Conservation (phyloP, 2,888 invertebrate genomes). For the Thyatira batis region DNA sequence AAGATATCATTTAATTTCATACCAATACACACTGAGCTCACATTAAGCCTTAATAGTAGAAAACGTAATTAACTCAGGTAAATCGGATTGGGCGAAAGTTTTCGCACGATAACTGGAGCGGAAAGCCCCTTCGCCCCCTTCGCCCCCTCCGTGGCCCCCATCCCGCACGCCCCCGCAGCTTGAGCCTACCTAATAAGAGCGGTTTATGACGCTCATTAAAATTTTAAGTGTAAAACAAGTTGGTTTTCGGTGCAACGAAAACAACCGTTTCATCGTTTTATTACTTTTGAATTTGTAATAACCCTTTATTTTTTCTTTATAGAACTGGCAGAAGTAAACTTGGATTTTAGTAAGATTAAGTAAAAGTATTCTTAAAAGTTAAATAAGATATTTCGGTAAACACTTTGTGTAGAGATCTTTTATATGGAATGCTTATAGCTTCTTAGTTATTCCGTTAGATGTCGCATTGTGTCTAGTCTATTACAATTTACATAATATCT, state of each 20-base stretch:
- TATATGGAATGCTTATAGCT: too few relatives aligned
- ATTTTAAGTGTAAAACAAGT: conserved; percentile 35
- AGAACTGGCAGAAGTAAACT: not conserved
- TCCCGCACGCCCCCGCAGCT: conserved; percentile 14
- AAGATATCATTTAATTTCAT: conserved; percentile 5
- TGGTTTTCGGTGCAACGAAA: conserved; percentile 25
- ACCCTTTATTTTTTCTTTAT: not conserved
- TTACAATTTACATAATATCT: too few relatives aligned
- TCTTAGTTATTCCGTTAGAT: too few relatives aligned
- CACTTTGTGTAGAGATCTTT: too few relatives aligned
- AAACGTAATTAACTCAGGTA: conserved; percentile 79
- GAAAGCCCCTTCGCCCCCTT: conserved; percentile 41
- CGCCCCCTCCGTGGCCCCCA: conserved; percentile 25
- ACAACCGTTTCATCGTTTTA: not conserved
- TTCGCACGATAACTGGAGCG: conserved; percentile 74
- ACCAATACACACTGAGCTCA: conserved; percentile 31
- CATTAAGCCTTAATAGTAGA: conserved; percentile 62
- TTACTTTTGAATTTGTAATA: not conserved
- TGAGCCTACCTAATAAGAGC: conserved; percentile 31
- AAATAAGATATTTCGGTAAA: too few relatives aligned
- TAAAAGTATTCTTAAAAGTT: not conserved
- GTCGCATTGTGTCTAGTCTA: too few relatives aligned
- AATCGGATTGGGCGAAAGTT: conserved; percentile 77
- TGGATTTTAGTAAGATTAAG: not conserved
- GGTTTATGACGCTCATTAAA: conserved; percentile 43